Evolutionary conservation across 2,888 invertebrate species (phyloP), one percentile per base, ranked within the genome.

Genomic region (Polyploca ridens): DNA sequence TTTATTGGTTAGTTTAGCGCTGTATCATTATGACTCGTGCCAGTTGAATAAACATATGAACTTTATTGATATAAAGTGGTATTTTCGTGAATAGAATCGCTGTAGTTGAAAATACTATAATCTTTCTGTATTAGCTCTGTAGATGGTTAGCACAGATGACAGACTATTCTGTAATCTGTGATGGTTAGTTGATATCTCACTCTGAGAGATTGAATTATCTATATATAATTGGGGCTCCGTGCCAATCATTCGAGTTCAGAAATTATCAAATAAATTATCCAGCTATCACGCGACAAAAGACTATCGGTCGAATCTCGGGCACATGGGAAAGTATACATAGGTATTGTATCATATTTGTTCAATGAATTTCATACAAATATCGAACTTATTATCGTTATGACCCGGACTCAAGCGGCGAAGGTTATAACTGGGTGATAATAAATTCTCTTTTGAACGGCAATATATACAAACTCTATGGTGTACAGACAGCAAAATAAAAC

Each of bases 1-100:
- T 73, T 75, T 69, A 84, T 84, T 84, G 82, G 84, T 72, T 64
- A 65, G 33, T 64, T 66, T 59, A 16, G 60, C 16, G 64, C 62
- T 64, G 57, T 66, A 64, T 58, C 46, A 66, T 66, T 64, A 64
- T 35, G 54, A 54, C 54, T 54, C 54, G 54, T 54, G 54, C 19
- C 54, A 16, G 8, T 54, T 19, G 54, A 10, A 19, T 19, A 68
- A 65, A 65, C 60, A 66, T 58, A 35, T 46, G 16, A 61, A 33
- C 44, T 54, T 46, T 19, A 54, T 16, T 35, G 33, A 38, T 54
- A 62, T 64, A 16, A 58, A 46, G 60, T 33, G 49, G 11, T 58
- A 59, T 27, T 64, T 63, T 64, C 62, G 63, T 66, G 63, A 62
- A 41, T 62, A 19, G n/a, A 4, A 59, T 16, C n/a, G 63, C 62